A percentile compares a stretch with the other conserved stretches of the same genome.
These are phyloP conservation scores for Notothenia coriiceps DNA, from an alignment of 2,113 vertebrate species.

Conservation along the genomic window DNA sequence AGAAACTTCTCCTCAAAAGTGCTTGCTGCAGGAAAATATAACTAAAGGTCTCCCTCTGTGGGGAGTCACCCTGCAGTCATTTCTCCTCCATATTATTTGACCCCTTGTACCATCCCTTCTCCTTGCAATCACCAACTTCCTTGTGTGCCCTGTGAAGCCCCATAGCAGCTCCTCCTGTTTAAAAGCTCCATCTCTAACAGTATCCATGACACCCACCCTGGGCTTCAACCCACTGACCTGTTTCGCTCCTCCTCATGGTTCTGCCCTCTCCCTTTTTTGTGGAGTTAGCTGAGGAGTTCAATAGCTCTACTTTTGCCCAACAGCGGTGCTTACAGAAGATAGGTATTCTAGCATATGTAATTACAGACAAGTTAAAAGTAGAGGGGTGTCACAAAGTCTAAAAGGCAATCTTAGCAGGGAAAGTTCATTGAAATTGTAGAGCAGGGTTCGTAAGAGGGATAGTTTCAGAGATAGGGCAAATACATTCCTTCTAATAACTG, in stretches of 20 bases:
- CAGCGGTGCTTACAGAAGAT: background rate
- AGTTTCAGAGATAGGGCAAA: constrained; percentile 1
- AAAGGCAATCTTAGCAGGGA: background rate
- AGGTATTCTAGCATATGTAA: constrained; percentile 5
- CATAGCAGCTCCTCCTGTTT: constrained; percentile 20
- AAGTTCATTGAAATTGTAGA: constrained; percentile 20
- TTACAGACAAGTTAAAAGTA: constrained; percentile 14
- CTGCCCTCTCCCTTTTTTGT: background rate
- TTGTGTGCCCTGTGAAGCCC: constrained; percentile 23
- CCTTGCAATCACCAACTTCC: constrained; percentile 12
- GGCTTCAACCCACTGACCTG: constrained; percentile 35
- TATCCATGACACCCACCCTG: constrained; percentile 11
- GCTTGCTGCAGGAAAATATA: constrained; percentile 11
- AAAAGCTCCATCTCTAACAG: constrained; percentile 72
- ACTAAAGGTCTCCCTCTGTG: background rate
- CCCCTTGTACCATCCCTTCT: background rate
- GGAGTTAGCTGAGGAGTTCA: constrained; percentile 11
- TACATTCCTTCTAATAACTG: constrained; percentile 19
- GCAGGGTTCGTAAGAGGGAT: constrained; percentile 24
- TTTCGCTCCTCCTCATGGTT: constrained; percentile 38
- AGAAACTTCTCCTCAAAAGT: constrained; percentile 48
- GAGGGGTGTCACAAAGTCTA: constrained; percentile 13
- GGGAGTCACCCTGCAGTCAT: constrained; percentile 37
- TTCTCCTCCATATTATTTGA: constrained; percentile 25
- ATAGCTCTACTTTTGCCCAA: constrained; percentile 6